Percentiles rank a stretch among this genome's conserved stretches.
These are phyloP conservation scores for Ophthalmolycus amberensis DNA, from an alignment of 2,113 vertebrate genomes.

Conservation along the genomic window DNA sequence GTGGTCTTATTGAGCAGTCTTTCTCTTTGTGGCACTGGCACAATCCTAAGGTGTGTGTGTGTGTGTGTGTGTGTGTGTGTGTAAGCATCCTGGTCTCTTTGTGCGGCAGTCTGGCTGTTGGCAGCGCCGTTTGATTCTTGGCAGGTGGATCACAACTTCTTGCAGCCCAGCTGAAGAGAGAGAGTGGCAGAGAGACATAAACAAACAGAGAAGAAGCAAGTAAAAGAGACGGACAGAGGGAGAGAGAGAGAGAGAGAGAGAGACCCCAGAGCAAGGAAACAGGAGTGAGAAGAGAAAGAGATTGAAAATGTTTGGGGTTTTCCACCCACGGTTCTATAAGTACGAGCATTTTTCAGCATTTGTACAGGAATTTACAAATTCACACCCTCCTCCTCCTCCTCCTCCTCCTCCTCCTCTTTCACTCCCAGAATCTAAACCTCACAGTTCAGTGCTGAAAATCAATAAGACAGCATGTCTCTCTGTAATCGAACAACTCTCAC, in stretches of 20 bases:
- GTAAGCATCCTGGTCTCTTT: conserved; percentile 64
- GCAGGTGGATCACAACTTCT: conserved; percentile 81
- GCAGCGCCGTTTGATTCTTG: conserved; percentile 78
- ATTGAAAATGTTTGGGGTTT: not conserved
- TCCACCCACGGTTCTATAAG: not conserved
- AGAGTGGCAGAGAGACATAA: conserved; percentile 20
- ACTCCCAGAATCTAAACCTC: conserved; percentile 59
- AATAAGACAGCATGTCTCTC: conserved; percentile 62
- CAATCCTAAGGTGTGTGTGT: conserved; percentile 44
- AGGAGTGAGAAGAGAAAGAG: conserved; percentile 43
- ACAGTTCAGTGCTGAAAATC: conserved; percentile 65
- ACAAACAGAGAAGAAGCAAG: conserved; percentile 11
- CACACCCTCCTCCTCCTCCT: not conserved
- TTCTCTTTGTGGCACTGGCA: conserved; percentile 60
- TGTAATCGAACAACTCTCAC: conserved; percentile 59
- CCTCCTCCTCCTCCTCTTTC: conserved; percentile 40
- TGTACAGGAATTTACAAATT: conserved; percentile 27
- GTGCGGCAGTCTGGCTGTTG: conserved; percentile 74
- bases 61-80: conserved; percentile 36
- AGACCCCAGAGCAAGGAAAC: conserved; percentile 54
- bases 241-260: conserved; percentile 33
- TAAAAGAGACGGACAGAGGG: conserved; percentile 28
- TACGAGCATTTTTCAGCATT: conserved; percentile 13
- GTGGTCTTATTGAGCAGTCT: conserved; percentile 64
- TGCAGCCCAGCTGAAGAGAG: conserved; percentile 69